Evolutionary conservation across 2,113 vertebrate genomes (phyloP), one percentile per base, ranked within the genome.

Genomic region (Bos javanicus): DNA sequence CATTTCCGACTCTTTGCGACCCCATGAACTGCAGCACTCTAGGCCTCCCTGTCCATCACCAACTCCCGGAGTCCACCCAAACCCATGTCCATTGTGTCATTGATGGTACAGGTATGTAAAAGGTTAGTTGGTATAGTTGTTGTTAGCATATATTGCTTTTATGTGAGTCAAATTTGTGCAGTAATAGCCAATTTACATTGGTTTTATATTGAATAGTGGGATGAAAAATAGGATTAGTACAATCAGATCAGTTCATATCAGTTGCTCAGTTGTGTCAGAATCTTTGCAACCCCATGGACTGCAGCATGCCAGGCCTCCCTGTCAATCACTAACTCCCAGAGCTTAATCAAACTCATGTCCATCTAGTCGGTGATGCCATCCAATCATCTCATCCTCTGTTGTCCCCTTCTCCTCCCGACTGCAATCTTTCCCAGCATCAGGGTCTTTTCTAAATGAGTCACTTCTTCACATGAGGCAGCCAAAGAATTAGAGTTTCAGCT

Each of bases 171-270:
- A 26, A 67, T 56, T 78, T 93, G 54, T 80, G 4, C 2, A 83
- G 52, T 62, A 83, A 62, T 87, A 95, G 39, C 62, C 16, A 60
- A 10, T 59, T 85, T 94, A 33, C 2, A 30, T 64, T 84, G 30
- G 33, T 88, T 94, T 97, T 80, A 25, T 59, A 57, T 83, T 86
- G 86, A 87, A 52, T 78, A 81, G 43, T 50, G 80, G 5, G 26
- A 90, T 67, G 80, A 95, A 64, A 87, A 76, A 23, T 90, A 60
- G 14, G 17, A 62, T 59, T 83, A 67, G 2, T 86, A 54, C 57
- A 81, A 96, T 50, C 30, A 67, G 14, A 87, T 85, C 7, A 67
- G 62, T 67, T 67, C 62, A n/a, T n/a, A 19, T 67, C 33, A 67
- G 62, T 67, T 9, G 3, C 33, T 67, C n/a, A 67, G 62, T 19